Evolutionary conservation across 35 echinoderm and acorn worm species (phyloP).

Genomic region (Lytechinus pictus): DNA sequence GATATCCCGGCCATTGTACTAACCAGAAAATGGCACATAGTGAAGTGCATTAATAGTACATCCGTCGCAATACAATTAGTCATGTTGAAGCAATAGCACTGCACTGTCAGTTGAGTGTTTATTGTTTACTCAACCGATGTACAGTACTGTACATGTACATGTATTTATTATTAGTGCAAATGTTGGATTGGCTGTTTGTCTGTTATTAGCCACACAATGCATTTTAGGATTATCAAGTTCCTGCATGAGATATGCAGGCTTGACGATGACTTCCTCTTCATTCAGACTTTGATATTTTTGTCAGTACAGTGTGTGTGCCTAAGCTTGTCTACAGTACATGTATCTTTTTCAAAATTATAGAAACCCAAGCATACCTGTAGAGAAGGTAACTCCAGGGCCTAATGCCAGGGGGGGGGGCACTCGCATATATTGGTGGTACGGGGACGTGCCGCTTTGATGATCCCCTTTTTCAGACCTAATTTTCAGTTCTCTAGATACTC

Average conservation of each 20-base stretch:
- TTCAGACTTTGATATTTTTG: not conserved
- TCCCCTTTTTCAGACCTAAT: no score
- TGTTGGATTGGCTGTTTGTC: not conserved
- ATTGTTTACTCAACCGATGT: not conserved
- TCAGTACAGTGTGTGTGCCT: no score
- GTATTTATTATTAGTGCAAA: not conserved
- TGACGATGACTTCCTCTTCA: not conserved
- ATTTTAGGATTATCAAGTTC: not conserved
- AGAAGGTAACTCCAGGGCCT: no score
- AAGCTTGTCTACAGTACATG: no score
- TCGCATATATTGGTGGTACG: no score
- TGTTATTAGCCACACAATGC: not conserved
- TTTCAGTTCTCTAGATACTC: no score
- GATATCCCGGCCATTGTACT: not conserved
- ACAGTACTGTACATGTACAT: no score
- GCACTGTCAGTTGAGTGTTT: not conserved
- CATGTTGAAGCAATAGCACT: not conserved
- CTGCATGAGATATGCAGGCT: not conserved
- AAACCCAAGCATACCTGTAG: no score
- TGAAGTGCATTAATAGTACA: not conserved
- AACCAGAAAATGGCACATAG: not conserved
- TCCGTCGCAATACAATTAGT: not conserved
- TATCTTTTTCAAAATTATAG: no score
- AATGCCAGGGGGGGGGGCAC: no score
- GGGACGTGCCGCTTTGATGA: no score